Percentiles rank a stretch among this genome's conserved stretches.
phyloP scores from a whole-genome alignment of 2,797 vertebrate genomes.

The Danio kyathit region DNA sequence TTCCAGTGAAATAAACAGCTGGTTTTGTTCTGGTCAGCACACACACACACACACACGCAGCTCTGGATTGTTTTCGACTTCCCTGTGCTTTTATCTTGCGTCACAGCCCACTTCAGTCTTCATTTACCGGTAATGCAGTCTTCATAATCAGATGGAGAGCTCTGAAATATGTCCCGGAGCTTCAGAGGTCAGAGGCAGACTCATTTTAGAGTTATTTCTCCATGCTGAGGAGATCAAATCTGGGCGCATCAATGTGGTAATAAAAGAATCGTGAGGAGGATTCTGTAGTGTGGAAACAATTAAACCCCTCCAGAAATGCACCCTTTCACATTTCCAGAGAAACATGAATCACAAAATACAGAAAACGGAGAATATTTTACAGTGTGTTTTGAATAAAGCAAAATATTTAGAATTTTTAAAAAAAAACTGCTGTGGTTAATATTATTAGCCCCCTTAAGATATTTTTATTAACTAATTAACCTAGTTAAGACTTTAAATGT shows the following conservation, averaged over 20 bases:
- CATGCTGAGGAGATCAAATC: background rate
- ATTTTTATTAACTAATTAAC: too few species aligned
- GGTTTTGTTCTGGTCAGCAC: background rate
- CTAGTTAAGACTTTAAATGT: too few species aligned
- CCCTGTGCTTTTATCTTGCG: background rate
- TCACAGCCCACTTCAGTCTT: background rate
- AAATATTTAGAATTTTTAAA: too few species aligned
- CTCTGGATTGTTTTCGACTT: background rate
- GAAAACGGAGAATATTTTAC: too few species aligned
- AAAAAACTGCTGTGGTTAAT: too few species aligned
- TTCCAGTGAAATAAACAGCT: slow-evolving; percentile 1
- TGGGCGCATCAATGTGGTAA: background rate
- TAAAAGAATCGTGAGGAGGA: background rate
- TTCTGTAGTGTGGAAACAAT: background rate
- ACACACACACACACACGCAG: too few species aligned
- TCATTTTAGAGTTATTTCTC: background rate
- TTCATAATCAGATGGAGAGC: background rate
- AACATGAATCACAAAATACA: too few species aligned
- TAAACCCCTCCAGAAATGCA: background rate
- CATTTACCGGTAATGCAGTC: slow-evolving; percentile 3
- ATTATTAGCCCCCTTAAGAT: too few species aligned
- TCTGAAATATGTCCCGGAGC: background rate
- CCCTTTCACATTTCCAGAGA: too few species aligned
- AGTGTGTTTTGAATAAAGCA: too few species aligned
- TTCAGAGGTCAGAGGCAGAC: background rate